These are phyloP conservation scores for Premnoplex brunnescens DNA, from an alignment of 2,797 vertebrate species.

Conservation along the genomic window DNA sequence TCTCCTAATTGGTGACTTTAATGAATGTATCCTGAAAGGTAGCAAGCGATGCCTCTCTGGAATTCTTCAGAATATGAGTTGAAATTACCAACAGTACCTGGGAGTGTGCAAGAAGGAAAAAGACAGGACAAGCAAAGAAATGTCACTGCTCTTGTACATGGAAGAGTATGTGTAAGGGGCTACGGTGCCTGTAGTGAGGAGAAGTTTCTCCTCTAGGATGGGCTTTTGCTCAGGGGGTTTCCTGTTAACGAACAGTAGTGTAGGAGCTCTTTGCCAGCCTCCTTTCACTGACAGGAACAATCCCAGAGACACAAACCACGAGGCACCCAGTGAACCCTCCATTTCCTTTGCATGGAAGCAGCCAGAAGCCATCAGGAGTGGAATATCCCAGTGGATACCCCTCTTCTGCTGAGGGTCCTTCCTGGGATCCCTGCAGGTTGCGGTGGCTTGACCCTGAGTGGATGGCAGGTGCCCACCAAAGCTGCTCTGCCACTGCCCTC, in stretches of 20 bases:
- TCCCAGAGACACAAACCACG: neutral
- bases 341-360: neutral
- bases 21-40: neutral
- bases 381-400: neutral
- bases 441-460: neutral
- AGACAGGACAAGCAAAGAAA: neutral
- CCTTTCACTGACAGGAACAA: neutral
- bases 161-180: neutral
- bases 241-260: neutral
- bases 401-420: neutral
- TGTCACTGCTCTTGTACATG: neutral
- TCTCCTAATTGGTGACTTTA: neutral
- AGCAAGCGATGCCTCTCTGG: neutral
- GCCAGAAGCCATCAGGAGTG: neutral
- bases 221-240: neutral
- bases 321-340: neutral
- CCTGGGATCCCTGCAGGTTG: neutral
- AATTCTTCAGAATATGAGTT: neutral
- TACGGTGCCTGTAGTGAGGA: neutral
- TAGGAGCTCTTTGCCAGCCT: neutral
- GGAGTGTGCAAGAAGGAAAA: neutral
- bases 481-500: neutral
- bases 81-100: neutral
- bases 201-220: neutral
- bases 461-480: neutral